Evolutionary conservation across 2,888 invertebrate species (phyloP).

Genomic region (Melipona bicolor): DNA sequence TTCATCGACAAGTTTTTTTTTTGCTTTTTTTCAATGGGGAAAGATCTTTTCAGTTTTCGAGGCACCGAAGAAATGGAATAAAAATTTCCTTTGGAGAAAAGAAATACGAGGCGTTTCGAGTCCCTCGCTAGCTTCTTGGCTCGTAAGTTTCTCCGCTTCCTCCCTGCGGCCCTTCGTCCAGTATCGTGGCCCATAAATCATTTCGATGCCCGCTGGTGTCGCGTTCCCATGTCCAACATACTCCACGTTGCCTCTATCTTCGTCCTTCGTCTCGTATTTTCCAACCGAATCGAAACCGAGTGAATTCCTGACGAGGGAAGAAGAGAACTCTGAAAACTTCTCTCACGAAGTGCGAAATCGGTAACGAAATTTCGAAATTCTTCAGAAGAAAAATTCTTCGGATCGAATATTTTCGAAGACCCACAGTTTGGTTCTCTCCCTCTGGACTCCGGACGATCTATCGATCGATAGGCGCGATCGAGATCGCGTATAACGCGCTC

Average conservation of each 20-base stretch:
- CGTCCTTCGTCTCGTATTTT: neutral
- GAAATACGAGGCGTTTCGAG: slow-evolving; percentile 11
- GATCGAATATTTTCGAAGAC: neutral
- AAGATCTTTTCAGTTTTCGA: neutral
- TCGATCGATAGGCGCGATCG: slow-evolving; percentile 59
- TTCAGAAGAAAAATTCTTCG: neutral
- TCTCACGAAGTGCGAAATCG: neutral
- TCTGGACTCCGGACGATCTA: slow-evolving; percentile 49
- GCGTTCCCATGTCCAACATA: slow-evolving; percentile 21
- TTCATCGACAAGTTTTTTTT: neutral
- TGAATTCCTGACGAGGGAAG: neutral
- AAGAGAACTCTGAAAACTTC: neutral
- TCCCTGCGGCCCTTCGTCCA: neutral
- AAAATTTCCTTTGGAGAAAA: neutral
- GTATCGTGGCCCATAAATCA: slow-evolving; percentile 42
- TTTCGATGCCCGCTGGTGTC: slow-evolving; percentile 21
- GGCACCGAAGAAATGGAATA: too few species aligned
- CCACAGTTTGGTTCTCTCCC: neutral
- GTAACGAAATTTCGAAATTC: slow-evolving; percentile 25
- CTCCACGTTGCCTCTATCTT: neutral
- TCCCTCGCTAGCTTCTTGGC: slow-evolving; percentile 20
- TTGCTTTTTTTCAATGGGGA: too few species aligned
- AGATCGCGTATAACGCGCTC: slow-evolving; percentile 63
- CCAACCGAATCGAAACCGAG: neutral
- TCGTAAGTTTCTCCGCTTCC: neutral